phyloP scores from a whole-genome alignment of 1,140 invertebrate genomes.

The Zaprionus lachaisei region DNA sequence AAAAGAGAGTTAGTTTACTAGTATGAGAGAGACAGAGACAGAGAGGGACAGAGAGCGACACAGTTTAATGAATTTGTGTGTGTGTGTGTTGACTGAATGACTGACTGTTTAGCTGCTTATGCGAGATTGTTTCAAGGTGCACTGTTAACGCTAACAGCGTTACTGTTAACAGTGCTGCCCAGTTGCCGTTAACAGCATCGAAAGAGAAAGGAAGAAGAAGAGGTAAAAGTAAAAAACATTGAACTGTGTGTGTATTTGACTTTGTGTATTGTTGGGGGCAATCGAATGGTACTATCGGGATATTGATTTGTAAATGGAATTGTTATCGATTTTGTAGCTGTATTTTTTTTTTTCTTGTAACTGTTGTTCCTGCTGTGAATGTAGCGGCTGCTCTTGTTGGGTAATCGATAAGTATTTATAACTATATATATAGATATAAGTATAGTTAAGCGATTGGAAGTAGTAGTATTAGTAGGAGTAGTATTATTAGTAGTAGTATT shows the following conservation, averaged over 20 bases:
- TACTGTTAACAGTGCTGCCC: constrained; percentile 22
- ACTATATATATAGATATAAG: constrained; percentile 60
- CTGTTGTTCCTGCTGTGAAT: constrained; percentile 16
- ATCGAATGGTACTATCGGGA: not conserved
- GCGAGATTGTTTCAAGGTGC: not conserved
- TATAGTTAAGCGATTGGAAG: constrained; percentile 70
- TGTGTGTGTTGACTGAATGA: constrained; percentile 40
- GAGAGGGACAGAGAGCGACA: constrained; percentile 15
- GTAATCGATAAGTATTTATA: constrained; percentile 32
- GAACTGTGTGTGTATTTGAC: not conserved
- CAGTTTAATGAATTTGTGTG: constrained; percentile 18
- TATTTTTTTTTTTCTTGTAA: not conserved
- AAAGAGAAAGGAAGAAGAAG: not conserved
- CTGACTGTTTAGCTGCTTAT: constrained; percentile 39
- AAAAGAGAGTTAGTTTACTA: constrained; percentile 48
- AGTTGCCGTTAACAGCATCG: constrained; percentile 19
- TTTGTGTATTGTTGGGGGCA: not conserved
- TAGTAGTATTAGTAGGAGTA: constrained; percentile 57
- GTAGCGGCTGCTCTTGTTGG: constrained; percentile 28
- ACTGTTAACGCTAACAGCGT: constrained; percentile 15
- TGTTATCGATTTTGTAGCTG: constrained; percentile 11
- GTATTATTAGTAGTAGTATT: constrained; percentile 5
- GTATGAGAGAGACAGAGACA: constrained; percentile 27
- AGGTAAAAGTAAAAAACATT: not conserved
- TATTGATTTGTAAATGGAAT: not conserved